A percentile compares a stretch with the other conserved stretches of the same genome.
These are phyloP conservation scores for Crypturellus tataupa DNA, from an alignment of 2,797 vertebrate species.

Conservation along the genomic window DNA sequence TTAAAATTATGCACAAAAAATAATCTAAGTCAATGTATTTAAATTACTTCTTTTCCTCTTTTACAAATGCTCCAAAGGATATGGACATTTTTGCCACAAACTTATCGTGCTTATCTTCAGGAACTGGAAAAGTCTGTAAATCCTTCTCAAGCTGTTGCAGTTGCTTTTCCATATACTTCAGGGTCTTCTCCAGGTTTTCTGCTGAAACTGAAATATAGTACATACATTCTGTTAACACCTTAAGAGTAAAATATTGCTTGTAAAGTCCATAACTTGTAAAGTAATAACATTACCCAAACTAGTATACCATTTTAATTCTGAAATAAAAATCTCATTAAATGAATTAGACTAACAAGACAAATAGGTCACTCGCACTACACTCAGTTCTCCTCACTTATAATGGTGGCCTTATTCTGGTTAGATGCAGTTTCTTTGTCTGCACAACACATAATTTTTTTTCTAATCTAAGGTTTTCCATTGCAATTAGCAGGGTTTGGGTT, in stretches of 20 bases:
- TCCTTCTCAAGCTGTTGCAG: conserved; percentile 96
- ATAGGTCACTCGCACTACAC: neutral
- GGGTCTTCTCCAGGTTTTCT: conserved; percentile 96
- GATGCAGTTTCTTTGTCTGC: neutral
- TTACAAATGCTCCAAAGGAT: conserved; percentile 87
- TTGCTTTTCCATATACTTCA: conserved; percentile 96
- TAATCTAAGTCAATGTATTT: conserved; percentile 39
- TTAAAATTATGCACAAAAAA: conserved; percentile 60
- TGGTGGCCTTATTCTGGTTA: neutral
- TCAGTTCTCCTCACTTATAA: neutral
- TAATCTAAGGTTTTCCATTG: neutral
- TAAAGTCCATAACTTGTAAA: neutral
- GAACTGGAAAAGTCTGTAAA: conserved; percentile 93
- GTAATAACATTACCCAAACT: neutral
- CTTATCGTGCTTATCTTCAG: conserved; percentile 92
- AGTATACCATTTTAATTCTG: neutral
- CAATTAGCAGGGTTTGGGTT: neutral
- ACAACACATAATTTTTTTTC: neutral
- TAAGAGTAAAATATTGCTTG: conserved; percentile 14
- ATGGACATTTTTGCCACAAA: conserved; percentile 97
- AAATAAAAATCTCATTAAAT: neutral
- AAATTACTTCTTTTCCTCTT: neutral
- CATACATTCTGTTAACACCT: conserved; percentile 62
- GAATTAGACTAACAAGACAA: neutral
- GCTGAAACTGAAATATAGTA: conserved; percentile 90